These are phyloP conservation scores for Odontophorus gujanensis DNA, from an alignment of 2,113 vertebrate species.

Conservation along the genomic window DNA sequence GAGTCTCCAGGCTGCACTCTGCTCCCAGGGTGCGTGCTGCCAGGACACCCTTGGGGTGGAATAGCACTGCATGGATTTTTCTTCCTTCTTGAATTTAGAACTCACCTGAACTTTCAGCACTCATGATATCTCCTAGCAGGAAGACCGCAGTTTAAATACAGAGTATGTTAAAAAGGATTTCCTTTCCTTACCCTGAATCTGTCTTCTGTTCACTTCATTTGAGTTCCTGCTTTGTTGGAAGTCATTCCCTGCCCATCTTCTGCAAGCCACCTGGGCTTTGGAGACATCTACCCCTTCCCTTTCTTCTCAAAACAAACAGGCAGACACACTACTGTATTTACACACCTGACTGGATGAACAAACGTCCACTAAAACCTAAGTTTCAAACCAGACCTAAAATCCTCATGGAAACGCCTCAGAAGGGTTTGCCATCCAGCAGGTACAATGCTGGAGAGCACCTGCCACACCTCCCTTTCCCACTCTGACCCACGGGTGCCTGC, in stretches of 20 bases:
- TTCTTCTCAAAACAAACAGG: neutral
- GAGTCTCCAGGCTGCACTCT: neutral
- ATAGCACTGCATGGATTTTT: neutral
- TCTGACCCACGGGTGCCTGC: neutral
- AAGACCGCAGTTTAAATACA: neutral
- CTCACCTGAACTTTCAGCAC: neutral
- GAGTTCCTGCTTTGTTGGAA: neutral
- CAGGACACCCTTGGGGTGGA: neutral
- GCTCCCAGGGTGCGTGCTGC: fast-evolving
- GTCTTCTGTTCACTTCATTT: neutral
- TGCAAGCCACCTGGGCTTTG: neutral
- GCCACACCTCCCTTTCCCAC: neutral
- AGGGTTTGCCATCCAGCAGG: neutral
- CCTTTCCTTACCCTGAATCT: neutral
- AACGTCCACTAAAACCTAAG: too few species aligned
- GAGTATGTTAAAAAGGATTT: fast-evolving
- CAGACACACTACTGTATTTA: fast-evolving
- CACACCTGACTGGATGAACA: too few species aligned
- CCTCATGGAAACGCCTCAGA: neutral
- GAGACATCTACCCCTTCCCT: neutral
- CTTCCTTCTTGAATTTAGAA: neutral
- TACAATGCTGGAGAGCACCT: neutral
- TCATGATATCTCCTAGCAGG: neutral
- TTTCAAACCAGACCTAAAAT: neutral
- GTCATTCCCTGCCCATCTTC: neutral